Evolutionary conservation across 1,140 invertebrate genomes (phyloP).

Genomic region (Mactra quadrangularis): DNA sequence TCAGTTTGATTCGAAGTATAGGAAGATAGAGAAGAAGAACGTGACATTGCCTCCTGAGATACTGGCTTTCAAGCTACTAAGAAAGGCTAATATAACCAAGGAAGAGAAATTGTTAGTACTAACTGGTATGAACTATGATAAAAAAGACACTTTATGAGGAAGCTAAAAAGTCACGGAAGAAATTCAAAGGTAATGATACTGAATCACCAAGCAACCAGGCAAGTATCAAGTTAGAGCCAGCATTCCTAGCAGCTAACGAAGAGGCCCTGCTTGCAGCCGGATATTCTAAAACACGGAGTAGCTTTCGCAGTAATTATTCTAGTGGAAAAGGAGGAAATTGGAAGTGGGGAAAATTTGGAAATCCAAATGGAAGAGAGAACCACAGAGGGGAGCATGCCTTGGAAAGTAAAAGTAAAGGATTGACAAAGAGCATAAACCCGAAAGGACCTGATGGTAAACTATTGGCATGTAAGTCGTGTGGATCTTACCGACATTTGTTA

Average conservation of each 20-base stretch:
- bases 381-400: neutral
- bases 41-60: constrained; percentile 64
- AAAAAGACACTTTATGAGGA: constrained; percentile 65
- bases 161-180: constrained; percentile 65
- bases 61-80: constrained; percentile 66
- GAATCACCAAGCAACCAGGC: neutral
- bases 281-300: constrained; percentile 38
- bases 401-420: constrained; percentile 1
- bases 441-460: constrained; percentile 17
- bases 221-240: constrained; percentile 61
- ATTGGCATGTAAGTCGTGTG: constrained; percentile 45
- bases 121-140: constrained; percentile 69
- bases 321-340: constrained; percentile 26
- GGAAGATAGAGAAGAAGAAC: constrained; percentile 65
- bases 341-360: constrained; percentile 14
- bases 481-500: constrained; percentile 38
- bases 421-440: constrained; percentile 36
- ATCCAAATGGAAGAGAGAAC: constrained; percentile 28
- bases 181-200: constrained; percentile 41
- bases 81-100: constrained; percentile 64
- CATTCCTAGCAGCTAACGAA: constrained; percentile 64
- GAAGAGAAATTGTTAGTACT: constrained; percentile 67
- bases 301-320: constrained; percentile 3
- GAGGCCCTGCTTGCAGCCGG: constrained; percentile 57
- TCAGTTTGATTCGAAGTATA: constrained; percentile 56